These are phyloP conservation scores for Heliconius congener DNA, from an alignment of 1,140 invertebrate species.

Conservation along the genomic window DNA sequence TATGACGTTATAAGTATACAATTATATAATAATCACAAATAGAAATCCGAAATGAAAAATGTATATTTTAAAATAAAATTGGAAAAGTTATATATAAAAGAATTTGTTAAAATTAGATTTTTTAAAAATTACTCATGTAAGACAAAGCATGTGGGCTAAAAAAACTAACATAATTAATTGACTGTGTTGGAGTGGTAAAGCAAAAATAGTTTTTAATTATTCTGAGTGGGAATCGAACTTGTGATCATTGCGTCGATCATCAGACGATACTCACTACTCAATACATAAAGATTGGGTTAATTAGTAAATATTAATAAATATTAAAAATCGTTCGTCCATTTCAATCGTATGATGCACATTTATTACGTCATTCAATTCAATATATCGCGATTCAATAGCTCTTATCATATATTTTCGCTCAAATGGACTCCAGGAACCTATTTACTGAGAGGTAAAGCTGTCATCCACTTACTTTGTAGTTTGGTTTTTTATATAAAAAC, in stretches of 20 bases:
- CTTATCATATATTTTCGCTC: slow-evolving; percentile 35
- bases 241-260: neutral
- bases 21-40: too few species aligned
- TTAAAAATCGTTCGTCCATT: neutral
- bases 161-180: too few species aligned
- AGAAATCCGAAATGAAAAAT: too few species aligned
- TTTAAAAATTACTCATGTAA: too few species aligned
- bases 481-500: neutral
- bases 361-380: slow-evolving; percentile 33
- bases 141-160: too few species aligned
- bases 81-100: too few species aligned
- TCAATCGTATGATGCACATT: slow-evolving; percentile 16
- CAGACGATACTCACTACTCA: too few species aligned
- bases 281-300: neutral
- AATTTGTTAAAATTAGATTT: too few species aligned
- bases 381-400: slow-evolving; percentile 27
- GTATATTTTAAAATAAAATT: too few species aligned
- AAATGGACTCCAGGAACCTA: slow-evolving; percentile 34
- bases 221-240: neutral
- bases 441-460: slow-evolving; percentile 29
- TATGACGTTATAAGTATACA: too few species aligned
- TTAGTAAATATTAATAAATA: slow-evolving; percentile 6
- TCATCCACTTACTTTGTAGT: slow-evolving; percentile 5
- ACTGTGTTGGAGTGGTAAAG: too few species aligned
- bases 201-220: too few species aligned